A percentile compares a stretch with the other conserved stretches of the same genome.
These are phyloP conservation scores for Arctopsyche grandis DNA, from an alignment of 1,140 invertebrate species.

Conservation along the genomic window DNA sequence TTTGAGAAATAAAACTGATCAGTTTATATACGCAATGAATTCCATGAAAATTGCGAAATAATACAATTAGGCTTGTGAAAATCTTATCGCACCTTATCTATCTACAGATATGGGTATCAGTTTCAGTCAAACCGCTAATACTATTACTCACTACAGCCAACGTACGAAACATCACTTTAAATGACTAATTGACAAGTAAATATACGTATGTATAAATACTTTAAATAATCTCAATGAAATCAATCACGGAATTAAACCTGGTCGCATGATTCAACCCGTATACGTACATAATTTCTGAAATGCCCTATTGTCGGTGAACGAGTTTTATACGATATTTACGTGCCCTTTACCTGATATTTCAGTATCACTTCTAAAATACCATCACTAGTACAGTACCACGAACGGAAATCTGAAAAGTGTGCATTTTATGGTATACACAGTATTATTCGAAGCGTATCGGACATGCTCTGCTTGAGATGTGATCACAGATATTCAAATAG, in stretches of 20 bases:
- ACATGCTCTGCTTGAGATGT: conserved; percentile 7
- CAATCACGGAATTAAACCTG: too few species aligned
- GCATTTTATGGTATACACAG: neutral
- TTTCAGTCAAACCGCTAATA: neutral
- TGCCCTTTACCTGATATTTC: neutral
- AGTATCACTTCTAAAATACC: neutral
- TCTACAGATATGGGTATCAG: conserved; percentile 18
- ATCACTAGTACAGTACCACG: too few species aligned
- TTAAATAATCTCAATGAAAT: too few species aligned
- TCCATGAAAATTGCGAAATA: neutral
- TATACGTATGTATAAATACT: too few species aligned
- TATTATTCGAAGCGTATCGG: conserved; percentile 26
- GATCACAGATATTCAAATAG: conserved; percentile 6
- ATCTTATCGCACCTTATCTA: conserved; percentile 13
- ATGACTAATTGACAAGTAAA: too few species aligned
- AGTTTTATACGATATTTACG: too few species aligned
- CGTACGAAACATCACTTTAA: neutral
- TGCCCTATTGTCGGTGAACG: too few species aligned
- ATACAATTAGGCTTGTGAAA: neutral
- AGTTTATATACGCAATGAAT: neutral
- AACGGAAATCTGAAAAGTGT: too few species aligned
- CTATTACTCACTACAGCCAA: neutral
- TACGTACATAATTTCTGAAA: too few species aligned
- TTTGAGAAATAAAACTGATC: too few species aligned
- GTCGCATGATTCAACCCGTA: too few species aligned